These are phyloP conservation scores for Schizopygopsis pylzovi DNA, from an alignment of 2,797 vertebrate species.

Conservation along the genomic window DNA sequence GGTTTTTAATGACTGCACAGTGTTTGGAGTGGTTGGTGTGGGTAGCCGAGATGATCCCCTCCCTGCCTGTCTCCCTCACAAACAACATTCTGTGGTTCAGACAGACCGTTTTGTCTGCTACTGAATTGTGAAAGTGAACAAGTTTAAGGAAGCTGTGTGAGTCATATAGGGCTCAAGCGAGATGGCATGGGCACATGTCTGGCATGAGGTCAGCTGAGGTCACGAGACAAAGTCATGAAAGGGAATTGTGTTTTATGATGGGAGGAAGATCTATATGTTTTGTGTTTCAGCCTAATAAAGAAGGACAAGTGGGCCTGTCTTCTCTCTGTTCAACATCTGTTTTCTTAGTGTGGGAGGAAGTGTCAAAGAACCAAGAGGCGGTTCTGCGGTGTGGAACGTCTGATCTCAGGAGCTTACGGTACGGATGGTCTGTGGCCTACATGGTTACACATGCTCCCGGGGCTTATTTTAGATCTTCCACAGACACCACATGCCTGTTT, in stretches of 20 bases:
- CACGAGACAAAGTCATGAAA: conserved; percentile 52
- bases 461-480: conserved; percentile 69
- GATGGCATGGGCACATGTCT: not conserved
- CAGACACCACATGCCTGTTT: conserved; percentile 67
- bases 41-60: conserved; percentile 67
- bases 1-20: conserved; percentile 63
- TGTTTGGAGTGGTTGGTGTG: conserved; percentile 64
- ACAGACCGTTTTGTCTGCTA: not conserved
- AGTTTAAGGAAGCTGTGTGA: conserved; percentile 7
- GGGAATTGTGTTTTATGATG: conserved; percentile 56
- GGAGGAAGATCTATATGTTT: conserved; percentile 42
- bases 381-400: conserved; percentile 61
- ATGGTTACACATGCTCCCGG: conserved; percentile 66
- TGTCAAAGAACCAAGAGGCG: conserved; percentile 63
- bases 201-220: not conserved
- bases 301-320: conserved; percentile 61
- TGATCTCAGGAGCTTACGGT: conserved; percentile 52
- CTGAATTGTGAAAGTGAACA: not conserved
- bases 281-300: conserved; percentile 70
- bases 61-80: conserved; percentile 58
- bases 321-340: conserved; percentile 72
- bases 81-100: conserved; percentile 46
- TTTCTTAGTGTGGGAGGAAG: conserved; percentile 72
- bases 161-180: not conserved
- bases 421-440: conserved; percentile 60